Base-by-base conservation (phyloP, 2,888 invertebrate genomes). In the Hirtodrosophila trivittata region DNA sequence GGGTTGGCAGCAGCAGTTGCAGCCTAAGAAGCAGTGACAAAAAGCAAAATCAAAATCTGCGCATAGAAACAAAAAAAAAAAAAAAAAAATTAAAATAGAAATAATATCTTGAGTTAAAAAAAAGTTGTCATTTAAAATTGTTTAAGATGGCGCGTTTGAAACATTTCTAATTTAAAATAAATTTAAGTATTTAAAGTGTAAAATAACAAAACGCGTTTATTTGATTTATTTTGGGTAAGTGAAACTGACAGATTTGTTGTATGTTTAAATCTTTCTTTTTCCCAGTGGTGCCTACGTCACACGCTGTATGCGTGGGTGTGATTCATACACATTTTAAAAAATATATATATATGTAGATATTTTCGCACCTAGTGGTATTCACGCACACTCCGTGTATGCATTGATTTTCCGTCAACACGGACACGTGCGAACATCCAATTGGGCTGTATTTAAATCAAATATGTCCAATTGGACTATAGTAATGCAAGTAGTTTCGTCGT, bases 81-180 rank as follows among this genome's bases (percentile, higher is more conserved):
- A 55, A 33, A 45, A 25, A 21, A 28, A 71, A 51, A 51, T 14
- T 28, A 4, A 28, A 21, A 30, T 47, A 45, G 3, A 21, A 12
- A 39, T 25, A 38, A 38, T 28, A 9, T 28, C n/a, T 28, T 28
- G 28, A 2, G 18, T 5, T 21, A 33, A 25, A 43, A 28, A 55
- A 64, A 62, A 63, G 50, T 58, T 52, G 43, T 60, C 55, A 54
- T 56, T 32, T 62, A 64, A 66, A 77, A 74, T 84, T 81, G 65
- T 56, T 41, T 62, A 71, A 81, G 78, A 88, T 89, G 89, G 87
- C 87, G 66, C 89, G 88, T 50, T 86, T 89, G 76, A 88, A 89
- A 89, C 88, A 86, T 73, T 89, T 87, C 41, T 85, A 74, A 81
- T 58, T 58, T 41, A 42, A 58, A 60, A 56, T 32, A 33, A 13